Base-by-base conservation (phyloP, 2,113 vertebrate genomes). In the Zosterops borbonicus region DNA sequence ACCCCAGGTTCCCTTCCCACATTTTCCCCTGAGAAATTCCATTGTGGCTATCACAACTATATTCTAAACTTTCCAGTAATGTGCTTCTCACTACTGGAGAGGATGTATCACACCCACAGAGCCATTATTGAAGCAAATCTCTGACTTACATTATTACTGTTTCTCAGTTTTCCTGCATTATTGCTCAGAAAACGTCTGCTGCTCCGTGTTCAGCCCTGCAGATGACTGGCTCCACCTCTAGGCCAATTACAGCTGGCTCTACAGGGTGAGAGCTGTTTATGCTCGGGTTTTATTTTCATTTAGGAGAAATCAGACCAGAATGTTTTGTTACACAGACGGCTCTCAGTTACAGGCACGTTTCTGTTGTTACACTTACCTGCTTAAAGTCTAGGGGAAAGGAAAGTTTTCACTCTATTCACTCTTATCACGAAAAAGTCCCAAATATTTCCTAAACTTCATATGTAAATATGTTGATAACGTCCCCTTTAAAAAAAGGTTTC, bases 161-260 rank as follows among this genome's bases (percentile, higher is more conserved):
- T 73, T 25, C 35, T 33, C 31, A 42, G 29, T 86, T 88, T 83
- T 70, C 79, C 68, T 47, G 56, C 14, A 3, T 31, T 74, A 22
- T 4, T 77, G 64, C 73, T 97, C 87, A 91, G 60, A 24, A 89
- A 67, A 67, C 5, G 0, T 52, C 5, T 12, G 2, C 22, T 90
- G 14, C 69, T 75, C 73, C 6, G 64, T 47, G 71, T 60, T 93
- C 49, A 92, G 85, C 93, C 90, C 88, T 87, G 86, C 56, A 96
- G 95, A 90, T 6, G 58, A 69, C 88, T 95, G 90, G 94, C 93
- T 97, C 94, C 94, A 96, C 88, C 94, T 96, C 94, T 92, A 95
- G 94, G 95, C 35, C 47, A 92, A 20, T 9, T 41, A 27, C 55
- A 59, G 80, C 6, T 75, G 75, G 60, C 65, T 90, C 59, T 35